Conservation (phyloP, 2,888 invertebrate genomes). For the Taphrorychus bicolor region DNA sequence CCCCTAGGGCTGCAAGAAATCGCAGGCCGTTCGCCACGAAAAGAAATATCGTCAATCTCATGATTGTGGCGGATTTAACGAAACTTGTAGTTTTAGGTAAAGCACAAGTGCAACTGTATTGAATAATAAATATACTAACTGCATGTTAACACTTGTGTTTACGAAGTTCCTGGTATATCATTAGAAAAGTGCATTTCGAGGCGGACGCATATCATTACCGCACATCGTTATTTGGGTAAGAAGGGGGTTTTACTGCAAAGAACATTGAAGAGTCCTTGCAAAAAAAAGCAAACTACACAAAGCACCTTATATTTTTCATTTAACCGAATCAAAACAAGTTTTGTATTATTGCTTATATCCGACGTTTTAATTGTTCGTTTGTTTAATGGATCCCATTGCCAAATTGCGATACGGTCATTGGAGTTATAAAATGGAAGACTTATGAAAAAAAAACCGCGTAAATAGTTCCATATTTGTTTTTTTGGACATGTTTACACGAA, state of each 20-base stretch:
- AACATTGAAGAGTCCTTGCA: too few species aligned
- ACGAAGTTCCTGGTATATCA: conserved; percentile 1
- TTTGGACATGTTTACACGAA: background rate
- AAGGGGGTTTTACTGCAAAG: too few species aligned
- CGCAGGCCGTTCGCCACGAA: background rate
- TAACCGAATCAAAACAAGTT: background rate
- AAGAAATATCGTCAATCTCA: background rate
- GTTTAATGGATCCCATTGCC: background rate
- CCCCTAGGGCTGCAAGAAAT: background rate
- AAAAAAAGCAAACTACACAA: too few species aligned
- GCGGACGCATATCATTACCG: background rate
- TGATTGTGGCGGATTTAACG: background rate
- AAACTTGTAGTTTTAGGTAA: background rate
- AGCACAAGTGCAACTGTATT: background rate
- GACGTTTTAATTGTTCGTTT: background rate
- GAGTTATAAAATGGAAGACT: background rate
- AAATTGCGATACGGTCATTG: conserved; percentile 1
- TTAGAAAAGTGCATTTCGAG: background rate
- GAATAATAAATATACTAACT: background rate
- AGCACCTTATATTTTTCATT: background rate
- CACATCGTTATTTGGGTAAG: background rate
- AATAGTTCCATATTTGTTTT: background rate
- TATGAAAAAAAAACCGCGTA: background rate
- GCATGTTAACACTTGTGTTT: background rate
- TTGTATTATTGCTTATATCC: background rate